These are phyloP conservation scores for Hippoglossus stenolepis DNA, from an alignment of 2,113 vertebrate species.

Conservation along the genomic window DNA sequence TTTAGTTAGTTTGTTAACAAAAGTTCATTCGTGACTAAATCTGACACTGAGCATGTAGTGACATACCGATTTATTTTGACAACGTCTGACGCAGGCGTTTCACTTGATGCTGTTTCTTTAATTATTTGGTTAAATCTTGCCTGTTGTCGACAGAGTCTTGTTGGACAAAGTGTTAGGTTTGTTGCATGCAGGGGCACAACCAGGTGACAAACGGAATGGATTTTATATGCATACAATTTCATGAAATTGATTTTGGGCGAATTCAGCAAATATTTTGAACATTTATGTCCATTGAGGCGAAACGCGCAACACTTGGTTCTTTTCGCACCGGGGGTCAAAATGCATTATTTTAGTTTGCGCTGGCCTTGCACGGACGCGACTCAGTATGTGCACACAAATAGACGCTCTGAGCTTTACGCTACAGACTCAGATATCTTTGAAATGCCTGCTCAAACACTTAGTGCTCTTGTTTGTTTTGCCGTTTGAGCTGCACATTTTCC, in stretches of 20 bases:
- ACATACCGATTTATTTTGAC: not conserved
- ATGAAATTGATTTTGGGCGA: not conserved
- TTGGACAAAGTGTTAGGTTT: not conserved
- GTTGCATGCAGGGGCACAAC: not conserved
- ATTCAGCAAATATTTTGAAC: not conserved
- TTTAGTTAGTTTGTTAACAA: not conserved
- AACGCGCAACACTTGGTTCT: not conserved
- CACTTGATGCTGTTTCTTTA: not conserved
- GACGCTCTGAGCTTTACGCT: constrained; percentile 19
- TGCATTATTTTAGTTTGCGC: constrained; percentile 36
- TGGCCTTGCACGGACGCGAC: constrained; percentile 18
- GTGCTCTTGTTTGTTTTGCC: constrained; percentile 27
- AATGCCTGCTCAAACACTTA: constrained; percentile 47
- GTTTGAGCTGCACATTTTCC: constrained; percentile 28
- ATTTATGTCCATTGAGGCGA: not conserved
- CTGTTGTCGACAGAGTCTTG: not conserved
- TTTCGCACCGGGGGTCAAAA: constrained; percentile 20
- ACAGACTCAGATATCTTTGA: constrained; percentile 34
- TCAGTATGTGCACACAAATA: constrained; percentile 21
- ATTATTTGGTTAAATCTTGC: not conserved
- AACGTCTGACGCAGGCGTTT: not conserved
- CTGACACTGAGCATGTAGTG: not conserved
- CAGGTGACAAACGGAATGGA: not conserved
- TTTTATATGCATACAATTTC: not conserved
- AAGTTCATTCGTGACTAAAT: not conserved